Evolutionary conservation across 2,888 invertebrate genomes (phyloP), one percentile per base, ranked within the genome.

Genomic region (Brachyptera putata): DNA sequence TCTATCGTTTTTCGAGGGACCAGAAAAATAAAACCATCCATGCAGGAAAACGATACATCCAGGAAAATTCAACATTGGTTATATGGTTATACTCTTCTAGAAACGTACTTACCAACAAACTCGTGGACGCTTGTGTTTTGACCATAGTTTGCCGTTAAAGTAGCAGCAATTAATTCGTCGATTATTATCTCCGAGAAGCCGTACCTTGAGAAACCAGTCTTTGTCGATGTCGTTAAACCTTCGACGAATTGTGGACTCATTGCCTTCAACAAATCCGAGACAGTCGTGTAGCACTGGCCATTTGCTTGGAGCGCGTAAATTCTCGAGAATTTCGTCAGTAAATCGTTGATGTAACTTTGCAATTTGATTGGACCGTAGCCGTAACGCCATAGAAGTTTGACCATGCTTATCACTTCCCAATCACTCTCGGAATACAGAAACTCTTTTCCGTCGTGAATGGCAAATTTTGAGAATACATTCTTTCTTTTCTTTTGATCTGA

Each of bases 71-170:
- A n/a, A n/a, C n/a, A n/a, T n/a, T n/a, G n/a, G n/a, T n/a, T n/a
- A n/a, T n/a, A n/a, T n/a, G n/a, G n/a, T n/a, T n/a, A n/a, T n/a
- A n/a, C n/a, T n/a, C n/a, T n/a, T n/a, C n/a, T n/a, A n/a, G n/a
- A n/a, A n/a, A n/a, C n/a, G n/a, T n/a, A n/a, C n/a, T n/a, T n/a
- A n/a, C n/a, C n/a, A 24, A 79, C 80, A 71, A 81, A 76, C n/a
- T 76, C 75, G 60, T 80, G 82, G 13, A 81, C 73, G 61, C 75
- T 69, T 1, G 75, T 73, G 21, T 75, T 75, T 70, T 85, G 85
- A 3, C 84, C 84, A 68, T 84, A 85, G 72, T 84, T 84, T 0
- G 78, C 78, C 59, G 79, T 73, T 56, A 80, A 69, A 9, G 79
- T 77, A 1, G 80, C 78, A 64, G 75, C 70, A 1, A 80, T 79